Conservation (phyloP, 1,140 invertebrate genomes). For the Drosophila ohnishii region DNA sequence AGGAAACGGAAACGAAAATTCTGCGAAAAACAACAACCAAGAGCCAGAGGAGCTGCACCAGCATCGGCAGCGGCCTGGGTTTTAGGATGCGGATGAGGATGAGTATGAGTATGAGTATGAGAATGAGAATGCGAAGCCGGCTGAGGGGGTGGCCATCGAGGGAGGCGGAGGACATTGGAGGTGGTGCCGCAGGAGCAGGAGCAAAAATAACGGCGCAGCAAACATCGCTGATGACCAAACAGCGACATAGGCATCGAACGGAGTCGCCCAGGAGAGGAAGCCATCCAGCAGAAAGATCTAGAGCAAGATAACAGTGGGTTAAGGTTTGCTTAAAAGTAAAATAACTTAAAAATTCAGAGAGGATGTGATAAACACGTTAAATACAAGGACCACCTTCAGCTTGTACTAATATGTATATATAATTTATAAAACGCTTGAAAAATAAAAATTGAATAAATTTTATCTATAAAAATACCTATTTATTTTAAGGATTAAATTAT, state of each 20-base stretch:
- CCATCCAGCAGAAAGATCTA: constrained; percentile 31
- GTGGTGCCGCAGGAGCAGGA: constrained; percentile 53
- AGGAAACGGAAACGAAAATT: constrained; percentile 81
- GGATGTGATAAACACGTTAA: not conserved
- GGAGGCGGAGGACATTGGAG: not conserved
- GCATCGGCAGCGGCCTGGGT: constrained; percentile 12
- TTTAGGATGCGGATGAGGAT: constrained; percentile 47
- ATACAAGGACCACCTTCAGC: too few species aligned
- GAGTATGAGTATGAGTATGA: constrained; percentile 19
- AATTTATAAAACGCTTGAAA: too few species aligned
- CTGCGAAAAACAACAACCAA: constrained; percentile 75
- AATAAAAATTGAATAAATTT: too few species aligned
- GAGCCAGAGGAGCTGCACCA: constrained; percentile 41
- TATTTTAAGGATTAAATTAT: not conserved
- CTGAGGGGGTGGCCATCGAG: constrained; percentile 1
- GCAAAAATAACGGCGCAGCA: constrained; percentile 78
- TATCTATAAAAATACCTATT: not conserved
- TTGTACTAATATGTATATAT: too few species aligned
- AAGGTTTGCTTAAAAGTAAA: not conserved
- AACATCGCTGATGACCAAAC: constrained; percentile 79
- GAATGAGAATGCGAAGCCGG: constrained; percentile 42
- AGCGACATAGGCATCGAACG: constrained; percentile 55
- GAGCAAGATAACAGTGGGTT: constrained; percentile 34
- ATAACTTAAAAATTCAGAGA: too few species aligned
- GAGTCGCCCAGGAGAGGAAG: constrained; percentile 24